Evolutionary conservation across 2,888 invertebrate genomes (phyloP).

Genomic region (Dioctria linearis): DNA sequence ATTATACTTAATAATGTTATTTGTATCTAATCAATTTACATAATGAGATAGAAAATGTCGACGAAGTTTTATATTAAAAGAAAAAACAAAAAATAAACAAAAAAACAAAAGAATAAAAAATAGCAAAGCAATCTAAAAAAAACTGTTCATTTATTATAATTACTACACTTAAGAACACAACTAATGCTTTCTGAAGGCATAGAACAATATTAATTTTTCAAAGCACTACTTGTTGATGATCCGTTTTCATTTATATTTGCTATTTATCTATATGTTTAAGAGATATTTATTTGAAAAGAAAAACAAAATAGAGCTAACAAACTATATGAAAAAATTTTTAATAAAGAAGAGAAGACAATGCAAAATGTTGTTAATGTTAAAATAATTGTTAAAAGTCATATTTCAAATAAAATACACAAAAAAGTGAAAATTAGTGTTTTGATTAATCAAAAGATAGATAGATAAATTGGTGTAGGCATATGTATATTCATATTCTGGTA

Average conservation of each 20-base stretch:
- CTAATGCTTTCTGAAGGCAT: constrained; percentile 19
- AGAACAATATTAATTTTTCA: constrained; percentile 33
- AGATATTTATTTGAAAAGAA: constrained; percentile 19
- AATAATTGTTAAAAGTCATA: constrained; percentile 70
- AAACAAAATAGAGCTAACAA: constrained; percentile 42
- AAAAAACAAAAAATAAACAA: too few relatives aligned
- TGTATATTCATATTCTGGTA: too few relatives aligned
- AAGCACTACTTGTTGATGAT: constrained; percentile 36
- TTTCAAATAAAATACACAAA: constrained; percentile 63
- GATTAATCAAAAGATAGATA: neutral
- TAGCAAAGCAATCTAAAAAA: constrained; percentile 35
- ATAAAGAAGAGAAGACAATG: constrained; percentile 61
- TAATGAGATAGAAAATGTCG: constrained; percentile 1
- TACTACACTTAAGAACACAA: constrained; percentile 32
- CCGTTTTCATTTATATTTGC: constrained; percentile 37
- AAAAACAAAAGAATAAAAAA: too few relatives aligned
- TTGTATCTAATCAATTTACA: constrained; percentile 31
- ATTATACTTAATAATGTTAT: constrained; percentile 17
- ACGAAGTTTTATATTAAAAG: constrained; percentile 31
- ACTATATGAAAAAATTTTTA: constrained; percentile 54
- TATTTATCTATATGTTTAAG: constrained; percentile 46
- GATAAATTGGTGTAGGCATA: too few relatives aligned
- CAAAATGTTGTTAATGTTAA: constrained; percentile 71
- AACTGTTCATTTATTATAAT: constrained; percentile 24
- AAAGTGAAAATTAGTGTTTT: constrained; percentile 47